Conservation (phyloP, 2,797 vertebrate genomes). For the Pteronotus mesoamericanus region DNA sequence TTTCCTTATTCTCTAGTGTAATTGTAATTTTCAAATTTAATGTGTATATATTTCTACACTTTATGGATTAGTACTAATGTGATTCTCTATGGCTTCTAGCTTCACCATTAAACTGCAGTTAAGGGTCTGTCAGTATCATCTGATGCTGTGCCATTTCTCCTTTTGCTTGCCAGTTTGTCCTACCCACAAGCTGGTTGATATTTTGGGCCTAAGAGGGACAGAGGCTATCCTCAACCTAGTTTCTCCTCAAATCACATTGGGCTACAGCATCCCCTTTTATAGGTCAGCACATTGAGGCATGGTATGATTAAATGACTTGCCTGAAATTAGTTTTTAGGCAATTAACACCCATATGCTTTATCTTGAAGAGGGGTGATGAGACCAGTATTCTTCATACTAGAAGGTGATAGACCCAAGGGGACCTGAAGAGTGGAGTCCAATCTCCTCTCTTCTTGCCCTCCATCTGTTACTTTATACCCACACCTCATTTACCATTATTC, state of each 20-base stretch:
- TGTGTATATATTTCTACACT: slow-evolving; percentile 74
- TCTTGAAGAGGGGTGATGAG: slow-evolving; percentile 38
- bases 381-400: slow-evolving; percentile 27
- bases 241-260: slow-evolving; percentile 49
- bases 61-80: slow-evolving; percentile 69
- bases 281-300: slow-evolving; percentile 45
- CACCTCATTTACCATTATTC: slow-evolving; percentile 68
- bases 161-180: slow-evolving; percentile 57
- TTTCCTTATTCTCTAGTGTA: slow-evolving; percentile 83
- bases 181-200: slow-evolving; percentile 58
- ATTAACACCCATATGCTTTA: slow-evolving; percentile 41
- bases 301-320: slow-evolving; percentile 38
- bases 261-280: slow-evolving; percentile 38
- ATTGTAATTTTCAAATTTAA: slow-evolving; percentile 73
- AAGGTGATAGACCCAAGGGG: slow-evolving; percentile 35
- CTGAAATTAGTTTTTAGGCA: slow-evolving; percentile 41
- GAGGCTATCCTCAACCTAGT: slow-evolving; percentile 51
- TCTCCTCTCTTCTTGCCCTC: slow-evolving; percentile 58
- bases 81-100: slow-evolving; percentile 74
- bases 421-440: slow-evolving; percentile 48
- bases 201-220: slow-evolving; percentile 53
- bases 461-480: slow-evolving; percentile 49
- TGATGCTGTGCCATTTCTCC: slow-evolving; percentile 63
- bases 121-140: slow-evolving; percentile 71
- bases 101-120: slow-evolving; percentile 64